Evolutionary conservation across 1,140 invertebrate species (phyloP).

Genomic region (Hycleus phaleratus): DNA sequence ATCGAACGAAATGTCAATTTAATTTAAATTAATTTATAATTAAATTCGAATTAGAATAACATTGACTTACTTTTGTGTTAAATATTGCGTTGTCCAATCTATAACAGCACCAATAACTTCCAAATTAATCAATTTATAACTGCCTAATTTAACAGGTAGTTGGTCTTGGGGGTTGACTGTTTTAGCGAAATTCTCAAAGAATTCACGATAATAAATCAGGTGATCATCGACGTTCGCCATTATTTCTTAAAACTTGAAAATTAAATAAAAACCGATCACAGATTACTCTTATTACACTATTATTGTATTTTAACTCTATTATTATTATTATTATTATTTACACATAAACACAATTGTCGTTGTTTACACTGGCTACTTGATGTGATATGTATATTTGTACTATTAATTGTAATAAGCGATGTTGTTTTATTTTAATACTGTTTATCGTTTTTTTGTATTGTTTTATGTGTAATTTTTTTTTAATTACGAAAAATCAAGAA

Average conservation of each 20-base stretch:
- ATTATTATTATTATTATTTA: too few species aligned
- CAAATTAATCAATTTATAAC: conserved; percentile 55
- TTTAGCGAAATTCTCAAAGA: conserved; percentile 60
- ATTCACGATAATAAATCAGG: conserved; percentile 56
- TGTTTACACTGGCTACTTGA: conserved; percentile 15
- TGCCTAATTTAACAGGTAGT: conserved; percentile 61
- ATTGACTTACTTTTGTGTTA: conserved; percentile 62
- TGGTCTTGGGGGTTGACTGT: conserved; percentile 62
- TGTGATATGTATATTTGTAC: conserved; percentile 28
- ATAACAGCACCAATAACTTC: conserved; percentile 70
- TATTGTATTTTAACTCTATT: too few species aligned
- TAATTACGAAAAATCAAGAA: too few species aligned
- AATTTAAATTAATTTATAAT: neutral
- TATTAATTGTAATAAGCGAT: conserved; percentile 2
- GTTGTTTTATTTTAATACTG: too few species aligned
- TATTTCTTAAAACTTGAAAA: neutral
- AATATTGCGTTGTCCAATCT: conserved; percentile 68
- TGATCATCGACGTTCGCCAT: conserved; percentile 54
- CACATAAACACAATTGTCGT: conserved; percentile 21
- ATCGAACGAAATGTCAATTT: neutral
- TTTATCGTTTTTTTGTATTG: too few species aligned
- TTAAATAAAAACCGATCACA: too few species aligned
- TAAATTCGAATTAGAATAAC: neutral
- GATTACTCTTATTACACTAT: too few species aligned
- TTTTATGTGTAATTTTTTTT: too few species aligned